These are phyloP conservation scores for Platygyra sinensis DNA, from an alignment of 64 coral and sea anemone genomes.

Conservation along the genomic window DNA sequence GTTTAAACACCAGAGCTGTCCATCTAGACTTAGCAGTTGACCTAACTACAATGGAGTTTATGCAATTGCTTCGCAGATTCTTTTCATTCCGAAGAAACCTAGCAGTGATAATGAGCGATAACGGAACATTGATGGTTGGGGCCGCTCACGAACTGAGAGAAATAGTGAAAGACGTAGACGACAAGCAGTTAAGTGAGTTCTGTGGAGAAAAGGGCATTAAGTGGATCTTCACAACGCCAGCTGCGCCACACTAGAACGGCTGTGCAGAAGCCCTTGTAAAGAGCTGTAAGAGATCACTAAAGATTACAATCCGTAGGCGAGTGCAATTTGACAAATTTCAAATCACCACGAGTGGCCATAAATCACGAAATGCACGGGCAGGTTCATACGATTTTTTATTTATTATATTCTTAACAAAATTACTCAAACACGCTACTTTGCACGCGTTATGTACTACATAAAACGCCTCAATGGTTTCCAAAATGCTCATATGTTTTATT, in stretches of 20 bases:
- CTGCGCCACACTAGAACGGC: slow-evolving; percentile 40
- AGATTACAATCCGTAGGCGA: slow-evolving; percentile 43
- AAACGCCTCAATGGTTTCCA: no score
- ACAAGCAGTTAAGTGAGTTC: not conserved
- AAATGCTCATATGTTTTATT: no score
- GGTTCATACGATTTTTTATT: no score
- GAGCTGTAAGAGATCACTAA: slow-evolving; percentile 6
- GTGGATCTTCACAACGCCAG: slow-evolving; percentile 45
- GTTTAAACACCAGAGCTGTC: slow-evolving; percentile 28
- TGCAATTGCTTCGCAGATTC: slow-evolving; percentile 21
- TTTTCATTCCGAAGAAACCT: slow-evolving; percentile 14
- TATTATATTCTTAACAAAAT: no score
- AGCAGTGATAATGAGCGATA: slow-evolving; percentile 32
- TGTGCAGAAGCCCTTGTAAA: slow-evolving; percentile 18
- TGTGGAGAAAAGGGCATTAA: slow-evolving; percentile 5
- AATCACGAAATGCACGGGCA: no score
- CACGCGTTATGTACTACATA: no score
- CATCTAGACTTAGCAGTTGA: slow-evolving; percentile 35
- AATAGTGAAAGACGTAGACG: not conserved
- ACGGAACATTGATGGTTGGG: slow-evolving; percentile 16
- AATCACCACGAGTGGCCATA: no score
- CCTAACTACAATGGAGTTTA: slow-evolving; percentile 19
- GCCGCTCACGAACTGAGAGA: slow-evolving; percentile 1
- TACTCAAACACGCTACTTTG: no score
- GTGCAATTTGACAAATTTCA: no score